phyloP scores from a whole-genome alignment of 2,888 invertebrate genomes.

The Mythimna lalbum region DNA sequence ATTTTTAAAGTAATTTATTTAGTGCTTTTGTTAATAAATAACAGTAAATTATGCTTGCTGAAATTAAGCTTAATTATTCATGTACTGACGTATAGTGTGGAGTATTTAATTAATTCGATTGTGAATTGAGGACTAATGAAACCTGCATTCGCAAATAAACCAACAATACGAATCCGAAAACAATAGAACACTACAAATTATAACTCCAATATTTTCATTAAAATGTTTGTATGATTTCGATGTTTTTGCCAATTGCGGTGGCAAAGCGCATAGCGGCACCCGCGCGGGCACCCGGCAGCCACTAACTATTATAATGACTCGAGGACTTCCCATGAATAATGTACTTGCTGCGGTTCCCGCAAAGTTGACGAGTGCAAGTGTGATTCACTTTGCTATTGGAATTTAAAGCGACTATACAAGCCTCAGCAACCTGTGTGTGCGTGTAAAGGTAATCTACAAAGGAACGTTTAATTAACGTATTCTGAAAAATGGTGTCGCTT shows the following conservation, averaged over 20 bases:
- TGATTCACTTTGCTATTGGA: conserved; percentile 29
- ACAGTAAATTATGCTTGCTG: neutral
- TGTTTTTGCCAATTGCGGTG: conserved; percentile 45
- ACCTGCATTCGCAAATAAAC: neutral
- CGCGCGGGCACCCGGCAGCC: conserved; percentile 20
- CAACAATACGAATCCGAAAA: neutral
- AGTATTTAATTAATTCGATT: neutral
- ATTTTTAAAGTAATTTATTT: conserved; percentile 1
- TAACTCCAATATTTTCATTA: conserved; percentile 1
- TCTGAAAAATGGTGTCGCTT: neutral
- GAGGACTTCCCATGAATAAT: conserved; percentile 43
- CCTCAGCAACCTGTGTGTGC: neutral
- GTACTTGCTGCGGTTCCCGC: conserved; percentile 26
- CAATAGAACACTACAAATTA: neutral
- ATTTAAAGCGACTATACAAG: neutral
- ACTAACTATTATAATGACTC: conserved; percentile 50
- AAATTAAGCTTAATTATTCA: neutral
- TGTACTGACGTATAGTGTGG: neutral
- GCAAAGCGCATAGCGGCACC: conserved; percentile 10
- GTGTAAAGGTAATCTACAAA: neutral
- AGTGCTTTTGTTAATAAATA: neutral
- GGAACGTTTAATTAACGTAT: neutral
- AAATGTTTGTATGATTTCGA: conserved; percentile 33
- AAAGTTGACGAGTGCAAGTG: conserved; percentile 18
- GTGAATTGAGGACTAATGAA: neutral